Base-by-base conservation (phyloP, 53 echinoderm and acorn worm genomes). In the Holothuria scabra region DNA sequence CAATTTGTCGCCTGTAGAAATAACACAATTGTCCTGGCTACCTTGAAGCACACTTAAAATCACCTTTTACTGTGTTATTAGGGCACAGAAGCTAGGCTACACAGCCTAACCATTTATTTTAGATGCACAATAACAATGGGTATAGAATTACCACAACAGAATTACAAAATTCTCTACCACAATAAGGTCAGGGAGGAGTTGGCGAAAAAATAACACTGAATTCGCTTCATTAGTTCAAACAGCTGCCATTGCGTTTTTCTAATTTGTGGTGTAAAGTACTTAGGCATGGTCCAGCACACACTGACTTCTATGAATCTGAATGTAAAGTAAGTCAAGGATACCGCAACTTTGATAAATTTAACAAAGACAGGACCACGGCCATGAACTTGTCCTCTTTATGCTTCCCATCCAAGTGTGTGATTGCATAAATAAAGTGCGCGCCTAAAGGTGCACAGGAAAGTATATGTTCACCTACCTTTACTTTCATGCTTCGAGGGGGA, bases 351-450 rank as follows among this genome's bases (percentile, higher is more conserved):
- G 23, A 71, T 23, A 48, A 48, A 24, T 22, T 71, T 41, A 46
- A 22, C 44, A 41, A 24, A 41, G 71, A 41, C 21, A 12, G 46
- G 71, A 71, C 21, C 23, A 46, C 8, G 71, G 25, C 71, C 71
- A 41, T 71, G 71, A 71, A 71, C 71, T 71, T 71, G 71, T 35
- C 71, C 71, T 71, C 71, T 5, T 71, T 71, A 35, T 26, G 8
- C n/a, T 41, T 24, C 24, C 22, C 71, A 71, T 71, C 44, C 71
- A 41, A 71, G 44, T 71, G 71, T 71, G 71, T 46, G 71, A 71
- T 71, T 71, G 68, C n/a, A 38, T 66, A 7, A 25, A 20, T 41
- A 48, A 3, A 48, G 14, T 48, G 48, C 5, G 14, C 12, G 48
- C 48, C 48, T 48, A 1, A 48, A 48, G 48, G 48, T 48, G 48